Evolutionary conservation across 2,113 vertebrate genomes (phyloP), one percentile per base, ranked within the genome.

Genomic region (Rana temporaria): DNA sequence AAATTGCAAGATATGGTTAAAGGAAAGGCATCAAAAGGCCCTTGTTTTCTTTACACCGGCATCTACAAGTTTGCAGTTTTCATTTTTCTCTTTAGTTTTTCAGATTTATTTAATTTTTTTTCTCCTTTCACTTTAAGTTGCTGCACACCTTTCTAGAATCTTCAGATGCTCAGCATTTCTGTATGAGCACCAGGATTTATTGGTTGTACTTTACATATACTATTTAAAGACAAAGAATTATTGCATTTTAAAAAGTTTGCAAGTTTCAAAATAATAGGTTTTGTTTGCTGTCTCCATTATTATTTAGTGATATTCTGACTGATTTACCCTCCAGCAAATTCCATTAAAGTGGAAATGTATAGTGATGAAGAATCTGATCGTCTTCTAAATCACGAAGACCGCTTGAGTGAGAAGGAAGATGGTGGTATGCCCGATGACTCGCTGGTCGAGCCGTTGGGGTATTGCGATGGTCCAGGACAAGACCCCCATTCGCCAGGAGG

Each of bases 341-440:
- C 97, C 66, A 97, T 99, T 92, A 98, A 98, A 90, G 96, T 97
- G 89, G 97, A 99, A 91, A 94, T 97, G 90, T 97, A 96, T 92
- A 97, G 95, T 59, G 96, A 98, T 85, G 96, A 98, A 85, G 96
- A 97, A 86, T 93, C 93, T 70, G 94, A 95, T 52, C 90, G 91
- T 81, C 90, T 93, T 88, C 93, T 88, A 83, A 84, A 89, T 2
- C 92, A 90, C 7, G 93, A 94, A 53, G 93, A 92, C 52, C 91
- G 85, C 84, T 90, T 91, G 90, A 89, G 92, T 85, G 95, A 95
- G 84, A 94, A 90, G 86, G 96, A 96, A 0, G 90, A 89, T 89
- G 91, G 86, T 34, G 95, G 89, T 32, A 91, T 93, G 55, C 90
- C 90, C 87, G 93, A 92, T 30, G 89, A 92, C 42, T 93, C 91